Evolutionary conservation across 2,113 vertebrate genomes (phyloP).

Genomic region (Cheilinus undulatus): DNA sequence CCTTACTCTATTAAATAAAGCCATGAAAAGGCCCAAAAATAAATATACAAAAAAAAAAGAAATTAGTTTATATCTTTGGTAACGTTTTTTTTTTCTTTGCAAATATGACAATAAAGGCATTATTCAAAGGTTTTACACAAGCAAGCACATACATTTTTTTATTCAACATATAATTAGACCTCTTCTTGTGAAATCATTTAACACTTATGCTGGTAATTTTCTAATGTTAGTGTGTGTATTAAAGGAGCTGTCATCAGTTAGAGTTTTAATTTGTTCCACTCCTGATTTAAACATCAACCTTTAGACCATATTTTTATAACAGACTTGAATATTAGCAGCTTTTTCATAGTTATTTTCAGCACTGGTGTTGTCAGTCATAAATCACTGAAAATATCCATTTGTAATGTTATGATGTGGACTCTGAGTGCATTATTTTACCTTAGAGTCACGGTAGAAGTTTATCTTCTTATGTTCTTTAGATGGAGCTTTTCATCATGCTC

Average conservation of each 20-base stretch:
- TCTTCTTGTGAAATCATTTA: neutral
- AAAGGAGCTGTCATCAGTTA: neutral
- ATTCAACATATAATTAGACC: no score
- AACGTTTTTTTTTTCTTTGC: no score
- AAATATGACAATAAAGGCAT: no score
- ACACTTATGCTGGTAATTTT: neutral
- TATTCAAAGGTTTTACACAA: no score
- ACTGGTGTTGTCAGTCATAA: neutral
- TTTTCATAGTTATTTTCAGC: neutral
- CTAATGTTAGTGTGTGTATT: neutral
- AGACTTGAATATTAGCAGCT: neutral
- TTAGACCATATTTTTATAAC: neutral
- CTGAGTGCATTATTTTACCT: constrained; percentile 49
- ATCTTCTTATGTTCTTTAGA: constrained; percentile 11
- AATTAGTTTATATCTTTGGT: no score
- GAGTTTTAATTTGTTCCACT: neutral
- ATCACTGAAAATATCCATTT: no score
- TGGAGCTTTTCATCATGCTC: constrained; percentile 1
- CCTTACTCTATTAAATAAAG: no score
- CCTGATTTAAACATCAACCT: neutral
- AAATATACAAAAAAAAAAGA: no score
- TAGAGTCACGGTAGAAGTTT: constrained; percentile 4
- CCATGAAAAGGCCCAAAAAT: no score
- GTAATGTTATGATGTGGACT: no score
- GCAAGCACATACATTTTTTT: no score